Conservation (phyloP, 1,140 invertebrate genomes). For the Pinna nobilis region DNA sequence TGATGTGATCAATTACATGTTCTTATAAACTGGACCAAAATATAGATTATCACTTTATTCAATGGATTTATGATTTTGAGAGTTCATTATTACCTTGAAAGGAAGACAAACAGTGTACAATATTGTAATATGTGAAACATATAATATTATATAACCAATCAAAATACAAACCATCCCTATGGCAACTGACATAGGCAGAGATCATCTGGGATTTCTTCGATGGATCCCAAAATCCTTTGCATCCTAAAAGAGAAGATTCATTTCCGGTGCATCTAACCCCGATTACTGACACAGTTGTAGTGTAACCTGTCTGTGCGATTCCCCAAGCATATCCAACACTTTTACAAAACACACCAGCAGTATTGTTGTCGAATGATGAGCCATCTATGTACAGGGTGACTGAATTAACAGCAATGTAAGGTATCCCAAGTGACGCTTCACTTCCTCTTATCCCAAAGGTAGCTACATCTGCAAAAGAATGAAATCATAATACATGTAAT, state of each 20-base stretch:
- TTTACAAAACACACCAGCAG: constrained; percentile 13
- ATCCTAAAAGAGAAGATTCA: background rate
- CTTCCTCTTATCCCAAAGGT: background rate
- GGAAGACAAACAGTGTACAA: too few species aligned
- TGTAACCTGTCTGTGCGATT: background rate
- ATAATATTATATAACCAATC: too few species aligned
- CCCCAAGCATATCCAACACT: constrained; percentile 16
- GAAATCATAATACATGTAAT: too few species aligned
- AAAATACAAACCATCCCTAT: too few species aligned
- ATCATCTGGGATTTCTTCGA: background rate
- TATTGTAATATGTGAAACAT: too few species aligned
- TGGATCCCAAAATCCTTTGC: constrained; percentile 11
- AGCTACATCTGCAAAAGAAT: background rate
- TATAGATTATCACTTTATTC: too few species aligned
- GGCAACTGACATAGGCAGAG: background rate
- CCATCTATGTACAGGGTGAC: constrained; percentile 8
- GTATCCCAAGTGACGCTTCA: background rate
- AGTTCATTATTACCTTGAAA: background rate
- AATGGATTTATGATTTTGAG: too few species aligned
- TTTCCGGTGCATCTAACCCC: background rate
- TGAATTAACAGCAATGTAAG: background rate
- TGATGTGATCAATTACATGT: too few species aligned
- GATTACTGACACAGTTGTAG: background rate
- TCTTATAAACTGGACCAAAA: too few species aligned
- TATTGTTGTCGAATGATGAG: background rate